Evolutionary conservation across 92 coral and sea anemone species (phyloP), one percentile per base, ranked within the genome.

Genomic region (Porites rus): DNA sequence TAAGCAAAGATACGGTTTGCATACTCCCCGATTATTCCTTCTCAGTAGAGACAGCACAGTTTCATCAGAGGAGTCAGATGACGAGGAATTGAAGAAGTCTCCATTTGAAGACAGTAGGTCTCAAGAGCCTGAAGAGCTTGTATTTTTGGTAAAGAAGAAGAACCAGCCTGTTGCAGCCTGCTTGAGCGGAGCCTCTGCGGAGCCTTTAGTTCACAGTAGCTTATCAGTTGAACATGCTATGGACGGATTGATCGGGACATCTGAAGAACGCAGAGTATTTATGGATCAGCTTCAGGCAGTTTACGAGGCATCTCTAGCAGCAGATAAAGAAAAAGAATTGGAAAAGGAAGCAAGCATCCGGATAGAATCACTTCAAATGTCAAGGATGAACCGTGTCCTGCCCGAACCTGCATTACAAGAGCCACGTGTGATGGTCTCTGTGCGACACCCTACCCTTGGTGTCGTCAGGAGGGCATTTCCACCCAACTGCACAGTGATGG

Each of bases 401-500:
- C 77, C 81, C 54, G 66, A 69, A 72, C 89, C 92, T 12, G 80
- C 13, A 0, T 8, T 50, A 50, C 17, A 31, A 22, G 31, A 65
- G 51, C 89, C 84, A 68, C 84, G 69, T 51, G 52, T 84, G 65
- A 83, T 38, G 28, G 62, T 88, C 19, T 88, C 84, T 13, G 92
- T 83, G 19, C 59, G 89, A 18, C 92, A 88, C 62, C 89, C 84
- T 12, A 20, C 75, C 83, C 79, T 88, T 69, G 92, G 92, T 4
- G 75, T 73, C 19, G 12, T 73, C 8, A 84, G 76, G 24, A 88
- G 92, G 74, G 61, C 65, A 6, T 87, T 87, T 68, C 62, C 78
- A 3, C 52, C 78, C 21, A 31, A 76, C 63, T 69, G 72, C 68
- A 89, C 68, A 65, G n/a, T 82, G 7, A 12, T 62, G 25, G 89